Evolutionary conservation across 2,888 invertebrate species (phyloP).

Genomic region (Melinaea marsaeus): DNA sequence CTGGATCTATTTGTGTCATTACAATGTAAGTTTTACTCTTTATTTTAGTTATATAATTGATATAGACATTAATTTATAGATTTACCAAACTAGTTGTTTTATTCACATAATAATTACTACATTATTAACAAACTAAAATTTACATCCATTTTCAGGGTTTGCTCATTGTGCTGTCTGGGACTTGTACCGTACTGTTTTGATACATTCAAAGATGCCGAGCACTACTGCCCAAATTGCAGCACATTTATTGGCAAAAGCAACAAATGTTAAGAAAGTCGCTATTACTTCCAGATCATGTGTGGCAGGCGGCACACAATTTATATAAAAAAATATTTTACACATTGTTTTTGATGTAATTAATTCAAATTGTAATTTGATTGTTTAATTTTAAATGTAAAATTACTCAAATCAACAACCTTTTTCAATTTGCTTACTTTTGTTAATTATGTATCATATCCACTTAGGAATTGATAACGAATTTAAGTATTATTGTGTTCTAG

Average conservation of each 20-base stretch:
- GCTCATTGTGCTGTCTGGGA: constrained; percentile 70
- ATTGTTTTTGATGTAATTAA: neutral
- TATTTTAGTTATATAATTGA: constrained; percentile 1
- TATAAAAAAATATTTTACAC: neutral
- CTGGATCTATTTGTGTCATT: constrained; percentile 68
- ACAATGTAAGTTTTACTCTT: constrained; percentile 59
- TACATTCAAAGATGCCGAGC: constrained; percentile 72
- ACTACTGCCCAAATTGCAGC: constrained; percentile 73
- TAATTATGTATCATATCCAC: too few species aligned
- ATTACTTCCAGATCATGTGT: constrained; percentile 12
- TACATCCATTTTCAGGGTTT: constrained; percentile 55
- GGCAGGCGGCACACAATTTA: neutral
- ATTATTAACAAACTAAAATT: neutral
- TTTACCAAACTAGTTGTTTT: too few species aligned
- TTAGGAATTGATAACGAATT: too few species aligned
- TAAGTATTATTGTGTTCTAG: too few species aligned
- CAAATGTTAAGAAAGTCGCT: constrained; percentile 53
- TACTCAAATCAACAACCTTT: neutral
- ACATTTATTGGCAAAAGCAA: constrained; percentile 69
- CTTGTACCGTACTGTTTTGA: constrained; percentile 72
- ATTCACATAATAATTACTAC: neutral
- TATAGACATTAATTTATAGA: too few species aligned
- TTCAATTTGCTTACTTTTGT: too few species aligned
- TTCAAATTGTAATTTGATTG: neutral
- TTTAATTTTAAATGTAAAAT: constrained; percentile 2